Base-by-base conservation (phyloP, 2,113 vertebrate genomes). In the Mastomys coucha region DNA sequence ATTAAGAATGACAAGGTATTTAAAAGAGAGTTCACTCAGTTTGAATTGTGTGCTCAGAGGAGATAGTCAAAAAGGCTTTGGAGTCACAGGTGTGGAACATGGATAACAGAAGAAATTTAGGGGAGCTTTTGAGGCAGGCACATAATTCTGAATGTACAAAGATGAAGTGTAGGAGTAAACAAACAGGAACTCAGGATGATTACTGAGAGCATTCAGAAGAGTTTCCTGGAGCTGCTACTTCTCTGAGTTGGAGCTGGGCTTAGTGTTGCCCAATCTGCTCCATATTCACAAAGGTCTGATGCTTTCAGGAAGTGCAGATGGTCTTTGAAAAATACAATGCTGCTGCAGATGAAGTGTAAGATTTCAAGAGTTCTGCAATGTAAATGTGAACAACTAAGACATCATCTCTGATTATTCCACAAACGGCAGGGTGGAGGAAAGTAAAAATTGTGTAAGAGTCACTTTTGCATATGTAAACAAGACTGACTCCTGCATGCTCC, bases 311-410 rank as follows among this genome's bases (percentile, higher is more conserved):
- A 94, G 39, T 77, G 20, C 72, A 56, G 91, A 42, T 8, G 31
- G n/a, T 92, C 82, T 73, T 70, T 94, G 80, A 70, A 81, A 81
- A 53, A 33, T 33, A 2, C 87, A 67, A 5, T 81, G 10, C 24
- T 92, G 67, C 92, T 95, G 86, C 60, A 94, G 72, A 86, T 87
- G 33, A 26, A 60, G 22, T 76, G 51, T 69, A 24, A 94, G 80
- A 80, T 60, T 82, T 9, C 36, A 89, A 93, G 70, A 84, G 67
- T 31, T 36, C 85, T 58, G 63, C 70, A 36, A 51, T 60, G 51
- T 45, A 94, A 88, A 88, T n/a, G 14, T 56, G 39, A 93, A 85
- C 56, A 91, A 77, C 73, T 31, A 78, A 33, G 53, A 16, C 7
- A 45, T 4, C 42, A 85, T 93, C 88, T 91, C 13, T 53, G 63